Base-by-base conservation (phyloP, 2,113 vertebrate species). In the Ramphastos sulfuratus region DNA sequence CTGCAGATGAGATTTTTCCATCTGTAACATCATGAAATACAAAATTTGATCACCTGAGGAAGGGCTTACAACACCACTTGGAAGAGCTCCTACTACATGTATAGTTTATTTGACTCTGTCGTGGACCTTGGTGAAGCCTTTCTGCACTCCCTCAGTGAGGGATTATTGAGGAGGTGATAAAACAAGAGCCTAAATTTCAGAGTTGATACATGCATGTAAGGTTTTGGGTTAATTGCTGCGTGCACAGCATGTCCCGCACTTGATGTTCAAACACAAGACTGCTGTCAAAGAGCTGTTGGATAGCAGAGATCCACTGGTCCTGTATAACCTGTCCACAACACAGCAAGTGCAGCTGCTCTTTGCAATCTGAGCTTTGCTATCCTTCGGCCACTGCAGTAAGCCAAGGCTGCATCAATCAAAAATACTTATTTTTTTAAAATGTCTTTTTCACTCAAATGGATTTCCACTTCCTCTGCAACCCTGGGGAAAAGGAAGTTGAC, bases 1-100 rank as follows among this genome's bases (percentile, higher is more conserved):
- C 59, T 91, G 59, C 31, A 82, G 72, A 70, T n/a, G 70, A 85
- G 42, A 75, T 83, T 83, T 86, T 91, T 93, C 76, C n/a, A 75
- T 25, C 58, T 74, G 5, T 52, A 81, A 74, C 4, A 44, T 83
- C 42, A n/a, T 35, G 48, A 83, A 90, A 30, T 46, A 67, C 37
- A 64, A 77, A 33, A 42, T 3, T 74, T 25, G 69, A 88, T 77
- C 73, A 92, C 54, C 76, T 78, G 37, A 4, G 58, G 30, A 82
- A 91, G 27, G 33, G 37, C 35, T 82, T 79, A 16, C 30, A 66
- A 44, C 10, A 39, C 10, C 42, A 31, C 7, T 50, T 25, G 11
- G 10, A 82, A 82, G 66, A 78, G 24, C 30, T 85, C 16, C 69
- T 56, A 37, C 31, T 59, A 19, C 25, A 77, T 77, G 30, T 2